These are phyloP conservation scores for Microhierax caerulescens DNA, from an alignment of 2,797 vertebrate species.

Conservation along the genomic window DNA sequence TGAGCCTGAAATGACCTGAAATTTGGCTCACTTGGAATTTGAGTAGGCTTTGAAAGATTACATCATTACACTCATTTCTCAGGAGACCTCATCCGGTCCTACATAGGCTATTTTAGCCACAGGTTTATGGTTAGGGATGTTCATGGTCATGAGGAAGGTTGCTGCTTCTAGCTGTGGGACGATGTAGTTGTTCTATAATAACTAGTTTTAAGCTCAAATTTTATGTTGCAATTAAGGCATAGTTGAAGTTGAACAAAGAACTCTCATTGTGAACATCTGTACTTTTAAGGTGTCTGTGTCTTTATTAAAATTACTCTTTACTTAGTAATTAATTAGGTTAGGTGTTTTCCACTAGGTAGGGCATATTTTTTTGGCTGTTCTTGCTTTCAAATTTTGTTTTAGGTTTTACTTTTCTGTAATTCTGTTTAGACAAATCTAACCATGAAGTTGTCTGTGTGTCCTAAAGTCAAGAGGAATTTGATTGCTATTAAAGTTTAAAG, in stretches of 20 bases:
- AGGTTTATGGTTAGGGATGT: slow-evolving; percentile 7
- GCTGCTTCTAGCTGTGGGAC: slow-evolving; percentile 1
- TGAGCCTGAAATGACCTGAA: slow-evolving; percentile 25
- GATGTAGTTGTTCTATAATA: neutral
- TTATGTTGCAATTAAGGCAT: neutral
- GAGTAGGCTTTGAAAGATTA: slow-evolving; percentile 33
- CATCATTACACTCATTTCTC: neutral
- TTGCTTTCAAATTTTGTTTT: neutral
- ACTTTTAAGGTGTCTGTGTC: neutral
- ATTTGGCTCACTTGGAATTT: neutral
- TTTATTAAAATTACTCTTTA: neutral
- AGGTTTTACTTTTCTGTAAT: neutral
- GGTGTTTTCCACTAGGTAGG: neutral
- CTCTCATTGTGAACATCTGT: neutral
- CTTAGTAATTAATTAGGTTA: neutral
- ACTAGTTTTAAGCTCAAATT: neutral
- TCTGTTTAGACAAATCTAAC: neutral
- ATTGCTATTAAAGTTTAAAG: slow-evolving; percentile 4
- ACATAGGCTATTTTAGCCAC: neutral
- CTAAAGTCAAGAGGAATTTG: neutral
- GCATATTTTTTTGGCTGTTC: neutral
- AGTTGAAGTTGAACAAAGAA: neutral
- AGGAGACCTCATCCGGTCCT: slow-evolving; percentile 43
- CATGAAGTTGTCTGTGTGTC: neutral
- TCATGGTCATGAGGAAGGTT: neutral